These are phyloP conservation scores for Diarsia brunnea DNA, from an alignment of 2,888 invertebrate species.

Conservation along the genomic window DNA sequence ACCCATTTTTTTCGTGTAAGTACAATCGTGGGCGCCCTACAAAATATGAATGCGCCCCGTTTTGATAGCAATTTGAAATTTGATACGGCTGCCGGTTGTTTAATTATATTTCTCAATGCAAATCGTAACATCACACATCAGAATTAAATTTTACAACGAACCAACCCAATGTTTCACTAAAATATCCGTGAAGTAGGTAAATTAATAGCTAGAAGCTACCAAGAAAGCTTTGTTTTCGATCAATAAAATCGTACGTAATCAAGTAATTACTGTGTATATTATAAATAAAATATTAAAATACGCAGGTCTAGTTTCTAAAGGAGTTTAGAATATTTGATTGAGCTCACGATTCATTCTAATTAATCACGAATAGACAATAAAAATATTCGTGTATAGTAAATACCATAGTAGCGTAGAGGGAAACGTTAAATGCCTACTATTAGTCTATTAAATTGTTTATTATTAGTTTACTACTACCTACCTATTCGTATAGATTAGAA, in stretches of 20 bases:
- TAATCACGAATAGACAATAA: constrained; percentile 51
- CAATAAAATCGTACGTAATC: constrained; percentile 16
- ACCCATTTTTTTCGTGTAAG: neutral
- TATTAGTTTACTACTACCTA: neutral
- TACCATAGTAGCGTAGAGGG: constrained; percentile 24
- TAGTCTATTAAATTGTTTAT: neutral
- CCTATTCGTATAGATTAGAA: neutral
- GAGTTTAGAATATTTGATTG: constrained; percentile 41
- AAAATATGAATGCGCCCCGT: constrained; percentile 79
- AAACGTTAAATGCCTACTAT: constrained; percentile 21
- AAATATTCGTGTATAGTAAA: constrained; percentile 38
- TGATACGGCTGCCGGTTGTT: constrained; percentile 75
- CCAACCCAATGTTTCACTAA: constrained; percentile 16
- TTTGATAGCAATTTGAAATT: constrained; percentile 84
- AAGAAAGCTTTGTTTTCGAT: constrained; percentile 1
- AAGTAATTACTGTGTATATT: constrained; percentile 24
- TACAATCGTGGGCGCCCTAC: constrained; percentile 65
- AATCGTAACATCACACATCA: constrained; percentile 47
- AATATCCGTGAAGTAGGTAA: constrained; percentile 15
- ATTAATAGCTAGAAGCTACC: neutral
- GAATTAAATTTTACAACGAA: constrained; percentile 19
- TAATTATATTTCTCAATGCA: constrained; percentile 64
- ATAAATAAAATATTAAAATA: neutral
- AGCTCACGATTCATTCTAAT: constrained; percentile 52
- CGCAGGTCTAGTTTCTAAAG: constrained; percentile 26